Base-by-base conservation (phyloP, 2,113 vertebrate species). In the Typhlomys cinereus region DNA sequence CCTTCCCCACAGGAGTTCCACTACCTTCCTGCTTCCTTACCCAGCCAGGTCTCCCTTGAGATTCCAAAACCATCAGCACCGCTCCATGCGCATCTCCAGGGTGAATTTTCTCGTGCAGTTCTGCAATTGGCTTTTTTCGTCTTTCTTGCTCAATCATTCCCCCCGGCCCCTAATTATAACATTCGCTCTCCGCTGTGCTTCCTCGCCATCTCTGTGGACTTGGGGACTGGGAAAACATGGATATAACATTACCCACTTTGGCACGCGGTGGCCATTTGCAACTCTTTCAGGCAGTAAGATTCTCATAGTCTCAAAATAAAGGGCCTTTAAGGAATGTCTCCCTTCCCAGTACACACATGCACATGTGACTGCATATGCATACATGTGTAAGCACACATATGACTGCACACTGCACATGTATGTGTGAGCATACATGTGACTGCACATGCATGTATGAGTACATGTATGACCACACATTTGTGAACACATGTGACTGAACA, bases 41-140 rank as follows among this genome's bases (percentile, higher is more conserved):
- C 7, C 13, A 11, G 54, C 27, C 8, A 5, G 7, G 36, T n/a
- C 57, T 34, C 34, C 57, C 46, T 17, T 4, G 5, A 36, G 46
- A n/a, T 52, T 29, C 0, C 31, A 18, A 44, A 23, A 41, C 11
- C 88, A 0, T 52, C 29, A 14, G 18, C 39, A 27, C 9, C 9
- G 2, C 6, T 50, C 44, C 5, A 0, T 0, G 1, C 23, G 64
- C 21, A 50, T 31, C 29, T 34, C 23, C 20, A 0, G 4, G 46
- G 44, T 39, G 39, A 6, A 17, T 44, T 44, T 82, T 46, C 13
- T 50, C 31, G 5, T 48, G 50, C 41, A 54, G 0, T 15, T 75
- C 79, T 61, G 52, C 39, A 14, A 39, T 15, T 13, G 29, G 44
- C 84, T 34, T 61, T 23, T 67, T 18, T 27, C 46, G 23, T 84